phyloP scores from a whole-genome alignment of 2,797 vertebrate species.

The Sus cebifrons region DNA sequence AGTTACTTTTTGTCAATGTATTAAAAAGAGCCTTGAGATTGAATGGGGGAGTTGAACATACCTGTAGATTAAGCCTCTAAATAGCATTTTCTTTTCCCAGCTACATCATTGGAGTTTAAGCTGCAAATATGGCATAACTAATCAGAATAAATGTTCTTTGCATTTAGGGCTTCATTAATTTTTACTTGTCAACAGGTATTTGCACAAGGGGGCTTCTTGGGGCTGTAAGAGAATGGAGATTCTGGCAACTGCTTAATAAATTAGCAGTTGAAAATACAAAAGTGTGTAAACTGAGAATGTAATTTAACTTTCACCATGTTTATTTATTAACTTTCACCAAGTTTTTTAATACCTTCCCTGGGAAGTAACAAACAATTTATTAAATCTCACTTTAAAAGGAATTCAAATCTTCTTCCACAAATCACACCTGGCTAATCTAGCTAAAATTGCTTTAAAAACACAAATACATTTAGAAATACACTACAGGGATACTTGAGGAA shows the following conservation, averaged over 20 bases:
- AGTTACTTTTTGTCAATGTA: conserved; percentile 35
- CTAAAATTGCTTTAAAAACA: conserved; percentile 68
- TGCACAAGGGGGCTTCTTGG: not conserved
- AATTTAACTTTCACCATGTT: conserved; percentile 37
- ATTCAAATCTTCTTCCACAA: conserved; percentile 64
- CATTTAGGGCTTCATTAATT: not conserved
- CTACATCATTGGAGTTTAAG: not conserved
- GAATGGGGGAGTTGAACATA: conserved; percentile 2
- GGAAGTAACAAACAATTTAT: conserved; percentile 71
- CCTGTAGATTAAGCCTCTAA: not conserved
- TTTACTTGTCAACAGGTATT: conserved; percentile 11
- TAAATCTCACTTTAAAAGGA: conserved; percentile 63
- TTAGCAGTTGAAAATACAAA: conserved; percentile 53
- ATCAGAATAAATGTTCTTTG: not conserved
- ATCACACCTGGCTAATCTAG: not conserved
- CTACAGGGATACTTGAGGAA: conserved; percentile 65
- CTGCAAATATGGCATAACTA: not conserved
- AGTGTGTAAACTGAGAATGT: conserved; percentile 46
- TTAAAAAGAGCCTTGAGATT: conserved; percentile 6
- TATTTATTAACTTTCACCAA: conserved; percentile 52
- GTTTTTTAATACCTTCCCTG: conserved; percentile 30
- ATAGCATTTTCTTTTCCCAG: not conserved
- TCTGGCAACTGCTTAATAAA: conserved; percentile 51
- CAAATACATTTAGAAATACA: conserved; percentile 70
- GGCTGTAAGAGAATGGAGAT: conserved; percentile 45